These are phyloP conservation scores for Anthoscopus minutus DNA, from an alignment of 2,113 vertebrate species.

Conservation along the genomic window DNA sequence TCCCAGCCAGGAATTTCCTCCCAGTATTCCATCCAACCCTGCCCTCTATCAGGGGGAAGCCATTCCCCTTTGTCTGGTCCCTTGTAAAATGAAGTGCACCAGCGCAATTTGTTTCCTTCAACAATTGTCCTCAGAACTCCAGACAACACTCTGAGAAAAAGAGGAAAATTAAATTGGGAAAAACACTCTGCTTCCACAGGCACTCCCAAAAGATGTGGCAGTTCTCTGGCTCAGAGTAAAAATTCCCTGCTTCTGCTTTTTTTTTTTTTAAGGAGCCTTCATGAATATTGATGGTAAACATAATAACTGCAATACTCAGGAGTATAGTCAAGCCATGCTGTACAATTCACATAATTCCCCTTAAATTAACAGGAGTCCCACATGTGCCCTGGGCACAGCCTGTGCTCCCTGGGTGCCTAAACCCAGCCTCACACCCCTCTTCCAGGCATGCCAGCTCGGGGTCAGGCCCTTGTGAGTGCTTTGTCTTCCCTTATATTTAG, in stretches of 20 bases:
- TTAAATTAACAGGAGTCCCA: neutral
- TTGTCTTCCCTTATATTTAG: neutral
- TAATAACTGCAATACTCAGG: conserved; percentile 45
- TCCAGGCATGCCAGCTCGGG: rapidly evolving
- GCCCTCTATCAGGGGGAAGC: neutral
- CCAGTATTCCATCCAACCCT: neutral
- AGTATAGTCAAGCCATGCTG: conserved; percentile 28
- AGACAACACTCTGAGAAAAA: neutral
- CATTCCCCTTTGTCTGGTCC: neutral
- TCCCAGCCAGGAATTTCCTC: neutral
- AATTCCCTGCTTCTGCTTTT: neutral
- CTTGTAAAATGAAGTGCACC: neutral
- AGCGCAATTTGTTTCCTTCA: neutral
- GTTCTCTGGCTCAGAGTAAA: neutral
- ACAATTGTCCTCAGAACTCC: neutral
- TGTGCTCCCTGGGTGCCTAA: neutral
- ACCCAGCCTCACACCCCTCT: rapidly evolving
- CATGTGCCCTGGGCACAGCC: neutral
- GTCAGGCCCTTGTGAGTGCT: rapidly evolving
- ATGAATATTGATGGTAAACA: conserved; percentile 55
- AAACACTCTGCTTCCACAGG: rapidly evolving
- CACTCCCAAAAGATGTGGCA: neutral
- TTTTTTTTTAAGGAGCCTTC: conserved; percentile 12
- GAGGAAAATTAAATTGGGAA: neutral
- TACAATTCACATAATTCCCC: conserved; percentile 40